Evolutionary conservation across 2,888 invertebrate genomes (phyloP).

Genomic region (Philopedon plagiatum): DNA sequence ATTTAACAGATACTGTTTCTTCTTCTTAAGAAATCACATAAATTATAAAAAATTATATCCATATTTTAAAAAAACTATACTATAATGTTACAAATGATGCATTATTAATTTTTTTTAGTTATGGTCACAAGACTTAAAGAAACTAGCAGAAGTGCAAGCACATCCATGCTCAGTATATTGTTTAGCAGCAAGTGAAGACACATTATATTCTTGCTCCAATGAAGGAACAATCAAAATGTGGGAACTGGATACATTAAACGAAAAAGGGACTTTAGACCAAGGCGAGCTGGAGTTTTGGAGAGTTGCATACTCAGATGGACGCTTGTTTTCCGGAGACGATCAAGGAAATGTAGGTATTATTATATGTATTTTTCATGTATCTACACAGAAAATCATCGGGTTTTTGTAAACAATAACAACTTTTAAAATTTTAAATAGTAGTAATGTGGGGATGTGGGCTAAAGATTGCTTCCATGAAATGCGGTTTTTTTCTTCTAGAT

Average conservation of each 20-base stretch:
- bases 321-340: conserved; percentile 75
- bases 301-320: conserved; percentile 64
- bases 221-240: conserved; percentile 76
- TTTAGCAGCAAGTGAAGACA: conserved; percentile 71
- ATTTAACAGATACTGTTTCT: too few species aligned
- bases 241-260: conserved; percentile 69
- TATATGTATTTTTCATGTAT: too few species aligned
- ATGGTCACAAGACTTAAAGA: conserved; percentile 69
- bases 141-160: conserved; percentile 69
- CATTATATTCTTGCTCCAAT: conserved; percentile 76
- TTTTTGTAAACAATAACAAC: too few species aligned
- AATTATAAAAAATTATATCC: too few species aligned
- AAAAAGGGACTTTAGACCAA: conserved; percentile 61
- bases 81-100: too few species aligned
- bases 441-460: too few species aligned
- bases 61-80: too few species aligned
- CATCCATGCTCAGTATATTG: conserved; percentile 76
- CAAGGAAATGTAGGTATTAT: conserved; percentile 72
- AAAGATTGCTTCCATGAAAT: too few species aligned
- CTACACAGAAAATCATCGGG: too few species aligned
- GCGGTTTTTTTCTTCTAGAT: conserved; percentile 70
- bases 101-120: conserved; percentile 67
- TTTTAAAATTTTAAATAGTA: too few species aligned
- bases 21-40: too few species aligned
- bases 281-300: conserved; percentile 68